Evolutionary conservation across 2,888 invertebrate genomes (phyloP).

Genomic region (Hemistola chrysoprasaria): DNA sequence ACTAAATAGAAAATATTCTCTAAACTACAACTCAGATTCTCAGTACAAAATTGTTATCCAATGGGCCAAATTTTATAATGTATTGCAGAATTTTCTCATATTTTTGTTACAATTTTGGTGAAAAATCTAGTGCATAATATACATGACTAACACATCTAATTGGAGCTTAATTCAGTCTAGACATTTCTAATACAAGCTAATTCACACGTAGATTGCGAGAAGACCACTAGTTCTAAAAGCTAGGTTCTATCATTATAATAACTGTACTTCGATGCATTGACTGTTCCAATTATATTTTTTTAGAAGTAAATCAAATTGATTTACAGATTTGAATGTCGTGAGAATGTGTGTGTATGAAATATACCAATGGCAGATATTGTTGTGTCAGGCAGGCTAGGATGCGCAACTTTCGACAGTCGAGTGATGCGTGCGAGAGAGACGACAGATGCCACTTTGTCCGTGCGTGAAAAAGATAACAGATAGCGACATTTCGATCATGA

Average conservation of each 20-base stretch:
- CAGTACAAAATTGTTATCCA: conserved; percentile 59
- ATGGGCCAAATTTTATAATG: conserved; percentile 50
- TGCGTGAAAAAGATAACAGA: too few relatives aligned
- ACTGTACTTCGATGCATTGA: conserved; percentile 50
- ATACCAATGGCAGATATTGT: too few relatives aligned
- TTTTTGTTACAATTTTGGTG: conserved; percentile 56
- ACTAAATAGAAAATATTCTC: conserved; percentile 29
- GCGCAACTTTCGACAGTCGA: too few relatives aligned
- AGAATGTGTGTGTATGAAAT: too few relatives aligned
- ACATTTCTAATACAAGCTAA: conserved; percentile 70
- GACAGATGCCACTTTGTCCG: too few relatives aligned
- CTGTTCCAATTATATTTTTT: too few relatives aligned
- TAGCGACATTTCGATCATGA: too few relatives aligned
- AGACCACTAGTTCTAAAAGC: conserved; percentile 53
- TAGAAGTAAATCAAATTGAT: too few relatives aligned
- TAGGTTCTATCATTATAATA: conserved; percentile 41
- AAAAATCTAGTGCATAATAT: conserved; percentile 64
- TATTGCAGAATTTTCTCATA: conserved; percentile 54
- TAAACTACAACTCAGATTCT: conserved; percentile 43
- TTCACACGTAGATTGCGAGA: conserved; percentile 55
- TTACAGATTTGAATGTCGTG: too few relatives aligned
- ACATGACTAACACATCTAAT: conserved; percentile 62
- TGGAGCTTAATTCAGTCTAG: conserved; percentile 79
- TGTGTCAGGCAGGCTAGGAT: too few relatives aligned
- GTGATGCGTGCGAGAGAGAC: too few relatives aligned